Evolutionary conservation across 2,113 vertebrate species (phyloP).

Genomic region (Tyrannus savana): DNA sequence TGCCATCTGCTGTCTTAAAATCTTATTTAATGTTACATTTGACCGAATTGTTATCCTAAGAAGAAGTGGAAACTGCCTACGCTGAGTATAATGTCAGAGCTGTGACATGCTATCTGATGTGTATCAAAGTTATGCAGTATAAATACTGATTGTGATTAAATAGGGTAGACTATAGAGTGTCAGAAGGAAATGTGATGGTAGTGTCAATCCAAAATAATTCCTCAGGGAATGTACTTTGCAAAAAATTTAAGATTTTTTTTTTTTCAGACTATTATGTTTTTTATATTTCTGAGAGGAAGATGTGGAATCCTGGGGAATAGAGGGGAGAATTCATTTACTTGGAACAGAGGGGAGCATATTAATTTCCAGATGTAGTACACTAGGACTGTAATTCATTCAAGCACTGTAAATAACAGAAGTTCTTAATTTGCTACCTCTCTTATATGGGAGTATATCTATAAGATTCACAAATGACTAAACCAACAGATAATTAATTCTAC

Average conservation of each 20-base stretch:
- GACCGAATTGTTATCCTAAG: neutral
- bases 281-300: neutral
- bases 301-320: neutral
- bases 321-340: neutral
- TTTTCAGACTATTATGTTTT: neutral
- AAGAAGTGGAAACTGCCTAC: neutral
- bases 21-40: conserved; percentile 5
- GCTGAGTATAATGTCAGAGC: neutral
- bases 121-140: neutral
- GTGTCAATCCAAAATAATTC: neutral
- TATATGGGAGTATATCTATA: neutral
- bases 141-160: neutral
- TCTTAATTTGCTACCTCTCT: neutral
- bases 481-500: neutral
- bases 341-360: neutral
- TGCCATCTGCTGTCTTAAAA: conserved; percentile 66
- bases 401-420: neutral
- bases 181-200: neutral
- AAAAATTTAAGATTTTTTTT: neutral
- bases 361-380: neutral
- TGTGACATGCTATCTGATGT: neutral
- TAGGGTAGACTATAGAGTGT: neutral
- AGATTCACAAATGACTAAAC: neutral
- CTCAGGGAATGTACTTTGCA: neutral
- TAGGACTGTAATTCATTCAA: neutral